These are phyloP conservation scores for Meiosimyza decipiens DNA, from an alignment of 2,888 invertebrate species.

Conservation along the genomic window DNA sequence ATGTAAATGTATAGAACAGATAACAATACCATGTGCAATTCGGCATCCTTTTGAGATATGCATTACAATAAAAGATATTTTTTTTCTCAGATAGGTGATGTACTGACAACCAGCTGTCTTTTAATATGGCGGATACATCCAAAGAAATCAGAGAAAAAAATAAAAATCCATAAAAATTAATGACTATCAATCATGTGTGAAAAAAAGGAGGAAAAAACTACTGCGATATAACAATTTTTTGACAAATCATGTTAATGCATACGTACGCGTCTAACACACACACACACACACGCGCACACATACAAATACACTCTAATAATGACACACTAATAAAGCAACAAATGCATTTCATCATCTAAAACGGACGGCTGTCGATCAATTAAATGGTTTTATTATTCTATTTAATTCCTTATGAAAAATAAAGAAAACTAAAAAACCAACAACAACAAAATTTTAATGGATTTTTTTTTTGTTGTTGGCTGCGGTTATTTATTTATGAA, in stretches of 20 bases:
- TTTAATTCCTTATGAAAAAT: slow-evolving; percentile 10
- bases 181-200: slow-evolving; percentile 33
- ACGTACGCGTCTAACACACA: background rate
- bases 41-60: slow-evolving; percentile 25
- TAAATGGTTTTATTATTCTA: slow-evolving; percentile 22
- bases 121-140: background rate
- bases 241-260: slow-evolving; percentile 28
- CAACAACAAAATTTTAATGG: slow-evolving; percentile 9
- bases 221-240: slow-evolving; percentile 10
- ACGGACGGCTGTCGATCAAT: slow-evolving; percentile 31
- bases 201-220: slow-evolving; percentile 23
- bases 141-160: slow-evolving; percentile 13
- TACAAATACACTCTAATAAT: background rate
- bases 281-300: background rate
- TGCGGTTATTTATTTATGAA: no score
- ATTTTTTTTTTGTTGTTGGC: background rate
- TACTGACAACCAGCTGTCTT: slow-evolving; percentile 14
- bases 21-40: background rate
- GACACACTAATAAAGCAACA: slow-evolving; percentile 4
- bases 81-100: slow-evolving; percentile 2
- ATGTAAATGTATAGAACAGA: background rate
- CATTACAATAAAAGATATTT: slow-evolving; percentile 10
- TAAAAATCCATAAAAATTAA: slow-evolving; percentile 20
- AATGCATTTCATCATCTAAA: slow-evolving; percentile 32
- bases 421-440: background rate